A percentile compares a stretch with the other conserved stretches of the same genome.
Evolutionary conservation across 1,140 invertebrate genomes (phyloP).

Genomic region (Calycopis cecrops): DNA sequence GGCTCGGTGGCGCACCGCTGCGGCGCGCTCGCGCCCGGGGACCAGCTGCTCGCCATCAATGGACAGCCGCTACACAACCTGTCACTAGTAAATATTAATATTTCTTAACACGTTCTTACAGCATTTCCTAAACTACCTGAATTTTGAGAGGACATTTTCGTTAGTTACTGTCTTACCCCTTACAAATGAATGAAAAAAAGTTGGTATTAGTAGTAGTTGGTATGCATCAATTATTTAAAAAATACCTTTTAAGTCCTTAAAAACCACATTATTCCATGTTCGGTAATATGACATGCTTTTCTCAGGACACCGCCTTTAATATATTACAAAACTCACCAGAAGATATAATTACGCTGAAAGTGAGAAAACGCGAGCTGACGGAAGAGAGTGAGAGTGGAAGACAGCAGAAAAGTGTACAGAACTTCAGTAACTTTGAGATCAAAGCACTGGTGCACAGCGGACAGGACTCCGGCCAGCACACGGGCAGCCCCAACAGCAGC

Average conservation of each 20-base stretch:
- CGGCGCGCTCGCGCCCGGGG: constrained; percentile 90
- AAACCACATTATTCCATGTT: too few relatives aligned
- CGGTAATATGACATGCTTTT: constrained; percentile 36
- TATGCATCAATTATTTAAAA: too few relatives aligned
- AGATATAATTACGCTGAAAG: constrained; percentile 86
- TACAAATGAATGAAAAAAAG: too few relatives aligned
- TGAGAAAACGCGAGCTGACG: constrained; percentile 61
- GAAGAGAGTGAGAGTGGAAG: constrained; percentile 46
- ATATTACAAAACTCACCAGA: constrained; percentile 82
- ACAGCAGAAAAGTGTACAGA: constrained; percentile 34
- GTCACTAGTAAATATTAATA: constrained; percentile 56
- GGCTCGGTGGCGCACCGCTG: constrained; percentile 94
- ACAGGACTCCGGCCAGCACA: constrained; percentile 64
- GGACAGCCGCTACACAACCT: constrained; percentile 86
- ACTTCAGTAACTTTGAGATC: constrained; percentile 65
- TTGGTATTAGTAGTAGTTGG: too few relatives aligned
- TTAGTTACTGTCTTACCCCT: too few relatives aligned
- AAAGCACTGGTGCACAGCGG: constrained; percentile 62
- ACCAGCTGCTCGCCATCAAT: constrained; percentile 92
- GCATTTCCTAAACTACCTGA: too few relatives aligned
- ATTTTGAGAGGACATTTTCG: too few relatives aligned
- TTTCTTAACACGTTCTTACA: too few relatives aligned
- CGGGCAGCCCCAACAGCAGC: constrained; percentile 63
- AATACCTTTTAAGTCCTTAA: too few relatives aligned
- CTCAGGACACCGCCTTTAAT: constrained; percentile 83